These are phyloP conservation scores for Cyrtorhinus lividipennis DNA, from an alignment of 1,140 invertebrate genomes.

Conservation along the genomic window DNA sequence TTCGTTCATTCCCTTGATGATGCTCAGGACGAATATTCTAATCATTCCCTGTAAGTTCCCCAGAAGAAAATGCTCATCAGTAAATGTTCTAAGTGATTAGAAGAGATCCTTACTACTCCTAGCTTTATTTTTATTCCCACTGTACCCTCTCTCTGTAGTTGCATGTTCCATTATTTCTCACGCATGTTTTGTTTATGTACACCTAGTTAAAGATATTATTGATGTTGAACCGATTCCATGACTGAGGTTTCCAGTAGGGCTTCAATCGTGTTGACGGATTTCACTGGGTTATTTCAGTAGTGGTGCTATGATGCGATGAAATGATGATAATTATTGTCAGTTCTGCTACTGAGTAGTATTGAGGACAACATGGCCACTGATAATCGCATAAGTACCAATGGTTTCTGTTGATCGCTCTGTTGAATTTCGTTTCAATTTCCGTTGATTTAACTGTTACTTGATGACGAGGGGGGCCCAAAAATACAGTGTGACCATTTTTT, in stretches of 20 bases:
- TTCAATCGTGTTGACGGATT: too few relatives aligned
- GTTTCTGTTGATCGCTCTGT: not conserved
- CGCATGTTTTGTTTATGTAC: too few relatives aligned
- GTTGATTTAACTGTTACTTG: not conserved
- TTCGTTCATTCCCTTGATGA: too few relatives aligned
- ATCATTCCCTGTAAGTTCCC: too few relatives aligned
- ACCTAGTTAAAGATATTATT: too few relatives aligned
- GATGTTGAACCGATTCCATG: too few relatives aligned
- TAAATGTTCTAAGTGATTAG: not conserved
- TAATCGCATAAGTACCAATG: not conserved
- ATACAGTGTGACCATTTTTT: not conserved
- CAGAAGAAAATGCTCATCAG: not conserved
- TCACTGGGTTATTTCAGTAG: too few relatives aligned
- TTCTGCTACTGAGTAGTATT: slow-evolving; percentile 11
- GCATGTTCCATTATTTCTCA: too few relatives aligned
- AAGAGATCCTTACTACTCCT: not conserved
- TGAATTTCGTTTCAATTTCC: not conserved
- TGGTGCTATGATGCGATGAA: slow-evolving; percentile 8
- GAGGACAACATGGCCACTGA: not conserved
- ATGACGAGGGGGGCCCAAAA: not conserved
- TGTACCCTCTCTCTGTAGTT: too few relatives aligned
- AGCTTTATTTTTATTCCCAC: too few relatives aligned
- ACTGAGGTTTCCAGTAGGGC: too few relatives aligned
- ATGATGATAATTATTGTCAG: not conserved
- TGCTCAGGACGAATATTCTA: too few relatives aligned